Evolutionary conservation across 2,113 vertebrate genomes (phyloP).

Genomic region (Nothoprocta pentlandii): DNA sequence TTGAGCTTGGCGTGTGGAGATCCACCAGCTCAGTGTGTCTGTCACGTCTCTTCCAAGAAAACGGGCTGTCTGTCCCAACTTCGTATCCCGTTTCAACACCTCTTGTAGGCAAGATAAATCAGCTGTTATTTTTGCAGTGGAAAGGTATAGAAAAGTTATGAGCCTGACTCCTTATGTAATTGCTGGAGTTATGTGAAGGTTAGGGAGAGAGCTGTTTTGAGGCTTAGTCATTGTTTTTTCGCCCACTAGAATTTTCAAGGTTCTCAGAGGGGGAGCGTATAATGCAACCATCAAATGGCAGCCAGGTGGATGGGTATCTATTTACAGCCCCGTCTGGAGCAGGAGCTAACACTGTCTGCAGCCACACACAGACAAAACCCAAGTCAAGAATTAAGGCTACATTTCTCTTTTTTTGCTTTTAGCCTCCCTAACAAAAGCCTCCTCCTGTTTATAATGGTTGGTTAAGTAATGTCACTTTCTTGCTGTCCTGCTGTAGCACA

Average conservation of each 20-base stretch:
- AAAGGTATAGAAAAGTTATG: not conserved
- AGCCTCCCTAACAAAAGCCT: not conserved
- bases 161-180: not conserved
- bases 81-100: not conserved
- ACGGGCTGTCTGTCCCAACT: not conserved
- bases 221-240: not conserved
- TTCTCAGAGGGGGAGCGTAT: too few relatives aligned
- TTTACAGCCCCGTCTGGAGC: not conserved
- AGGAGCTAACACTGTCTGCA: not conserved
- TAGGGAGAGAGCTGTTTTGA: not conserved
- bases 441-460: not conserved
- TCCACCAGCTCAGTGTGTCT: not conserved
- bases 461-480: not conserved
- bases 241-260: too few relatives aligned
- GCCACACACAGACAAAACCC: not conserved
- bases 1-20: not conserved
- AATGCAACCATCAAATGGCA: too few relatives aligned
- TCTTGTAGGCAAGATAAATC: not conserved
- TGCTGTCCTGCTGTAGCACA: not conserved
- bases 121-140: not conserved
- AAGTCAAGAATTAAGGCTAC: not conserved
- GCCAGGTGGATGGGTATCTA: too few relatives aligned
- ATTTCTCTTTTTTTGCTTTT: not conserved
- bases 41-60: not conserved
- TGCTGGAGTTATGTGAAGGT: not conserved